These are phyloP conservation scores for Drosophila lini DNA, from an alignment of 1,140 invertebrate genomes.

Conservation along the genomic window DNA sequence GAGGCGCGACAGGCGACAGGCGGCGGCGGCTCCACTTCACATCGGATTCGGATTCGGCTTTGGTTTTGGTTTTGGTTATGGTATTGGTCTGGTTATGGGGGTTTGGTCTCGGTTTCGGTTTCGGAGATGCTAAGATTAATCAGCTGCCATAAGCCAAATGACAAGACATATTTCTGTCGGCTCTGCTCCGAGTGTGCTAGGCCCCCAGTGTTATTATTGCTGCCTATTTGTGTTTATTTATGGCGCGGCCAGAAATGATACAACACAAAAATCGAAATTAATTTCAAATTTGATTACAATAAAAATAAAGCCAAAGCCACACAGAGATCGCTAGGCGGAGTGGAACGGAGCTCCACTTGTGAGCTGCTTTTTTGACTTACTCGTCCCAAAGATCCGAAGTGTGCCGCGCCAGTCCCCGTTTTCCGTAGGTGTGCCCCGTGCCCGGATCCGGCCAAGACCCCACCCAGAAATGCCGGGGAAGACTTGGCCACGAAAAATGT, in stretches of 20 bases:
- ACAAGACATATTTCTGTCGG: constrained; percentile 70
- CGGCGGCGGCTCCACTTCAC: constrained; percentile 37
- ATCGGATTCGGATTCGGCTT: constrained; percentile 25
- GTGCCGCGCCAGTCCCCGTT: constrained; percentile 33
- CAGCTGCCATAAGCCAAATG: constrained; percentile 81
- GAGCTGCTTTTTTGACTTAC: constrained; percentile 57
- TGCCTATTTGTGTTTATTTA: constrained; percentile 72
- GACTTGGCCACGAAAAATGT: constrained; percentile 46
- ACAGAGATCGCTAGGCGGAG: constrained; percentile 28
- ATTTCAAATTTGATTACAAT: constrained; percentile 81
- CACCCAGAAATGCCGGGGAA: constrained; percentile 60
- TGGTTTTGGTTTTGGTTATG: constrained; percentile 1
- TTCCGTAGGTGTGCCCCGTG: constrained; percentile 42
- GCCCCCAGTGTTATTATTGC: constrained; percentile 67
- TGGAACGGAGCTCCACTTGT: constrained; percentile 43
- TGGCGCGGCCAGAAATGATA: constrained; percentile 54
- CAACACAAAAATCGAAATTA: constrained; percentile 67
- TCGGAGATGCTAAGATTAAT: constrained; percentile 80
- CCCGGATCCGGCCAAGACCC: constrained; percentile 30
- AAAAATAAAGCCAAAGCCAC: constrained; percentile 65
- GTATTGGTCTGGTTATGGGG: constrained; percentile 15
- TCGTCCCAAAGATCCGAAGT: constrained; percentile 40
- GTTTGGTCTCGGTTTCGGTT: constrained; percentile 40
- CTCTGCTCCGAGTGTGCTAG: constrained; percentile 31
- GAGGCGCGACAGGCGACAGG: constrained; percentile 72